phyloP scores from a whole-genome alignment of 2,797 vertebrate species.

The Urophycis tenuis region DNA sequence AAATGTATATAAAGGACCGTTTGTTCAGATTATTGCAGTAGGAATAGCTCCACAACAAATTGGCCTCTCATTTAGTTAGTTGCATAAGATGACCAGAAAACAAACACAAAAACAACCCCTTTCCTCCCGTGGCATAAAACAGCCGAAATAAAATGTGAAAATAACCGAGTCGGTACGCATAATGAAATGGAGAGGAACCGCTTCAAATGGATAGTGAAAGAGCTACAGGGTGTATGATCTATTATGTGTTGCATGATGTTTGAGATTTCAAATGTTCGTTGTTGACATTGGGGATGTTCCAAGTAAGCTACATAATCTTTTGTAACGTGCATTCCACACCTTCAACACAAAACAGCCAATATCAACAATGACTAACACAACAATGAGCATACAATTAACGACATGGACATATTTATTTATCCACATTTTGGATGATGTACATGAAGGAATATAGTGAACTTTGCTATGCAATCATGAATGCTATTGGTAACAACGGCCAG shows the following conservation, averaged over 20 bases:
- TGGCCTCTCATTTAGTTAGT: not conserved
- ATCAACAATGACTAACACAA: not conserved
- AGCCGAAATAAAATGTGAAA: not conserved
- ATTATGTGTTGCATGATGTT: slow-evolving; percentile 1
- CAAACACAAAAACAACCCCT: not conserved
- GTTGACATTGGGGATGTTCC: not conserved
- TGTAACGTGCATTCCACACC: not conserved
- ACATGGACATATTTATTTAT: not conserved
- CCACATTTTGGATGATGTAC: not conserved
- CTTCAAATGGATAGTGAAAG: not conserved
- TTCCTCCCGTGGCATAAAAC: not conserved
- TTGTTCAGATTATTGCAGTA: not conserved
- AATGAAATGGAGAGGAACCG: not conserved
- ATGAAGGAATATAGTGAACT: not conserved
- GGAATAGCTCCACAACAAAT: not conserved
- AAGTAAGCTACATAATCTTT: not conserved
- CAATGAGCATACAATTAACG: not conserved
- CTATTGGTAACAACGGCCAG: not conserved
- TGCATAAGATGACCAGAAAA: not conserved
- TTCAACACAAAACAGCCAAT: not conserved
- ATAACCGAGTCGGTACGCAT: not conserved
- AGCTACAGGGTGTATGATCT: not conserved
- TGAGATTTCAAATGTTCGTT: not conserved
- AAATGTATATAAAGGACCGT: not conserved
- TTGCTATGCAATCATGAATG: not conserved